These are phyloP conservation scores for Micrasema minimum DNA, from an alignment of 1,140 invertebrate species.

Conservation along the genomic window DNA sequence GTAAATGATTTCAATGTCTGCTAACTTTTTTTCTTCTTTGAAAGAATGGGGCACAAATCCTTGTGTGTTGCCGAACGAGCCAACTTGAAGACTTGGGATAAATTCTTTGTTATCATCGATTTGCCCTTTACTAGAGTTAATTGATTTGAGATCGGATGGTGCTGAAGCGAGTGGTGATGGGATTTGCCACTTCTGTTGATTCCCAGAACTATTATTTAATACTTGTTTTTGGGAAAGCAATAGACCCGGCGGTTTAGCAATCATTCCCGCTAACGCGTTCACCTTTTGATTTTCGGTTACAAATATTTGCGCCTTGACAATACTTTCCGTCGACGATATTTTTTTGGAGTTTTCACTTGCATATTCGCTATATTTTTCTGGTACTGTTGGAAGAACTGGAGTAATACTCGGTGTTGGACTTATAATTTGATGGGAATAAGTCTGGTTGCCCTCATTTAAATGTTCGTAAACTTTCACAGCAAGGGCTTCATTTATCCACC, in stretches of 20 bases:
- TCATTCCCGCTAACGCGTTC: slow-evolving; percentile 24
- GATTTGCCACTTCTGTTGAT: slow-evolving; percentile 49
- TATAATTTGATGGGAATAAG: slow-evolving; percentile 29
- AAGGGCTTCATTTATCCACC: slow-evolving; percentile 45
- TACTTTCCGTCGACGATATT: slow-evolving; percentile 30
- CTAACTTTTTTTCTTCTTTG: slow-evolving; percentile 33
- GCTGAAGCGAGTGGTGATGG: slow-evolving; percentile 41
- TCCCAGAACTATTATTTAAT: slow-evolving; percentile 7
- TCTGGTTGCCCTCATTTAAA: slow-evolving; percentile 31
- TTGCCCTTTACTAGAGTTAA: slow-evolving; percentile 52
- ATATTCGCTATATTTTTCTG: slow-evolving; percentile 25
- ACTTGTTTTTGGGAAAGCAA: not conserved
- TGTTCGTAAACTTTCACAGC: slow-evolving; percentile 48
- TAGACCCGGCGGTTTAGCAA: slow-evolving; percentile 18
- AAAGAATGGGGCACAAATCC: slow-evolving; percentile 46
- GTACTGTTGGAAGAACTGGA: slow-evolving; percentile 8
- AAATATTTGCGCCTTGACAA: slow-evolving; percentile 39
- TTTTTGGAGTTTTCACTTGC: not conserved
- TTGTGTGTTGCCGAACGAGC: slow-evolving; percentile 41
- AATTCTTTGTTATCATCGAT: slow-evolving; percentile 40
- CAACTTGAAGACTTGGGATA: slow-evolving; percentile 48
- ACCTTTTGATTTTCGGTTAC: slow-evolving; percentile 46
- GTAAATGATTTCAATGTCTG: slow-evolving; percentile 24
- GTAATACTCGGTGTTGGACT: not conserved
- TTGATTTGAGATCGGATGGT: slow-evolving; percentile 41